Evolutionary conservation across 1,140 invertebrate genomes (phyloP).

Genomic region (Bathynomus jamesi): DNA sequence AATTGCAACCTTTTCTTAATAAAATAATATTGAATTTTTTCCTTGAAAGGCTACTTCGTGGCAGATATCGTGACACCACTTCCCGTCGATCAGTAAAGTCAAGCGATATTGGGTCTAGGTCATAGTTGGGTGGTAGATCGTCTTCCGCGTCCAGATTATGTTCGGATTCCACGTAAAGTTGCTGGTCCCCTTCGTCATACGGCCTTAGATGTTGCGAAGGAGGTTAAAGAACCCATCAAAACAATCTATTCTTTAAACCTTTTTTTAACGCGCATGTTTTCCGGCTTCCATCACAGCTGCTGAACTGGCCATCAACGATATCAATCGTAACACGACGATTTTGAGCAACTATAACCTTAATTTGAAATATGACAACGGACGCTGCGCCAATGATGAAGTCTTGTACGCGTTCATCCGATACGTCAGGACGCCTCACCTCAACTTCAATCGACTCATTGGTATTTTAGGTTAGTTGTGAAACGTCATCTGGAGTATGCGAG

Average conservation of each 20-base stretch:
- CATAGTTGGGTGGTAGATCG: too few species aligned
- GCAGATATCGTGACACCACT: too few species aligned
- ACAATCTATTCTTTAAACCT: background rate
- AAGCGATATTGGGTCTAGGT: too few species aligned
- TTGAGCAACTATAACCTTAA: slow-evolving; percentile 55
- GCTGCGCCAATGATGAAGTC: slow-evolving; percentile 64
- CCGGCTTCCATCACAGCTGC: too few species aligned
- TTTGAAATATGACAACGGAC: slow-evolving; percentile 55
- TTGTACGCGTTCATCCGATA: slow-evolving; percentile 71
- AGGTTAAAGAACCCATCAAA: too few species aligned
- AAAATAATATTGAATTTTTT: background rate
- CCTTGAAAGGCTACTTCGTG: background rate
- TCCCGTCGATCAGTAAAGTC: too few species aligned
- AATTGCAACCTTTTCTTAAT: background rate
- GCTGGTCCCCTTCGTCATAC: too few species aligned
- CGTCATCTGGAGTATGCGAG: background rate
- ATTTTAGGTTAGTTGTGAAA: slow-evolving; percentile 53
- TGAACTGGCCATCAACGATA: slow-evolving; percentile 53
- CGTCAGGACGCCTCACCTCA: slow-evolving; percentile 46
- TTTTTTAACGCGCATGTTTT: background rate
- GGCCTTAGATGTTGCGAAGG: too few species aligned
- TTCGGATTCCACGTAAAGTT: too few species aligned
- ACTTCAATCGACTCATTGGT: slow-evolving; percentile 54
- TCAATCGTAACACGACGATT: slow-evolving; percentile 56
- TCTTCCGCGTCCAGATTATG: too few species aligned